phyloP scores from a whole-genome alignment of 37 sponge, comb jelly and placozoan genomes.

The Petrosia ficiformis region DNA sequence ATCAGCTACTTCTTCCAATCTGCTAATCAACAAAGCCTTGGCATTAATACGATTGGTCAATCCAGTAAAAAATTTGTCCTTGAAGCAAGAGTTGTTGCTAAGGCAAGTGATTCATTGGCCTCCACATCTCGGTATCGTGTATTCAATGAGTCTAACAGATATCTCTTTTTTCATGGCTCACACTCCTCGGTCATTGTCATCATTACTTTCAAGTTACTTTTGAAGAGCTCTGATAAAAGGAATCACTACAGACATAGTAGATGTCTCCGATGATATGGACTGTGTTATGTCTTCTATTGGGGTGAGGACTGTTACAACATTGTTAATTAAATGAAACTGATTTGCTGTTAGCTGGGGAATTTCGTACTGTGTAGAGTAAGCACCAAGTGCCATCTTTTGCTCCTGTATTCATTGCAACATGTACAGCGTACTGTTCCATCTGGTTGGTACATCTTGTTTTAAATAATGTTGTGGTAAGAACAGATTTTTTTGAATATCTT shows the following conservation, averaged over 20 bases:
- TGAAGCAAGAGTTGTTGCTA: constrained; percentile 23
- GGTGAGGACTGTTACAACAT: neutral
- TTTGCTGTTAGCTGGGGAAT: neutral
- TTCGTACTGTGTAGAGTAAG: constrained; percentile 7
- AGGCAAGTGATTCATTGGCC: neutral
- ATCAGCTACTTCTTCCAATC: neutral
- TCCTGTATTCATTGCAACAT: constrained; percentile 10
- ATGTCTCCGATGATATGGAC: constrained; percentile 5
- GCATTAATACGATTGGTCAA: neutral
- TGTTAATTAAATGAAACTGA: neutral
- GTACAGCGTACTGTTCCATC: constrained; percentile 19
- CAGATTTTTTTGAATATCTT: constrained; percentile 20
- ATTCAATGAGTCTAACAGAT: constrained; percentile 7
- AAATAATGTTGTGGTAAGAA: constrained; percentile 17
- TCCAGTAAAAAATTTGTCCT: constrained; percentile 17
- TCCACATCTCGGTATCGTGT: constrained; percentile 11
- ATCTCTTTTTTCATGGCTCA: constrained; percentile 15
- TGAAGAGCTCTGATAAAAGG: constrained; percentile 11
- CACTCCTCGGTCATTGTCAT: constrained; percentile 20
- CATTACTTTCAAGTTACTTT: neutral
- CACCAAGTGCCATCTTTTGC: constrained; percentile 28
- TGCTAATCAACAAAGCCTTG: constrained; percentile 1
- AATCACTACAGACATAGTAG: neutral
- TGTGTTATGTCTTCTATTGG: constrained; percentile 23
- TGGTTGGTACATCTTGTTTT: constrained; percentile 20